Conservation (phyloP, 2,888 invertebrate genomes). For the Apocheima hispidaria region DNA sequence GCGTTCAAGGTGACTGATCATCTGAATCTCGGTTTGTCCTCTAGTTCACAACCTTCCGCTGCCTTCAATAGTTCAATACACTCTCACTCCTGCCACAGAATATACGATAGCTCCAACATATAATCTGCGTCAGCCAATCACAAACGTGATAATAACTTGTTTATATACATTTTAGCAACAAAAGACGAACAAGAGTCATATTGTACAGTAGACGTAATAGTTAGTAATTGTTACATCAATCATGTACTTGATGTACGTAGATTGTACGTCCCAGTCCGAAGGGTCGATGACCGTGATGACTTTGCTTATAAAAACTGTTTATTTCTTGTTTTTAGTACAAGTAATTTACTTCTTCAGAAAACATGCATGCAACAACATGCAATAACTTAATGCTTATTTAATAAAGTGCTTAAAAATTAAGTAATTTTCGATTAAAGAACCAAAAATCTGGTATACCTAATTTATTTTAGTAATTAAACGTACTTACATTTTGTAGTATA, state of each 20-base stretch:
- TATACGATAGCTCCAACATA: neutral
- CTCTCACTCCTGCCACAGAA: neutral
- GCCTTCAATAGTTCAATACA: conserved; percentile 2
- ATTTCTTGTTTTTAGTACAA: neutral
- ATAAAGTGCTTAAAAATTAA: too few relatives aligned
- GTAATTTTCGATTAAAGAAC: too few relatives aligned
- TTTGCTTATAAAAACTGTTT: conserved; percentile 13
- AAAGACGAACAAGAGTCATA: conserved; percentile 10
- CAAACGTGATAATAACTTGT: conserved; percentile 3
- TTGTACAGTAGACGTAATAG: conserved; percentile 6
- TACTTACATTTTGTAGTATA: too few relatives aligned
- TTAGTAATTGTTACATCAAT: conserved; percentile 11
- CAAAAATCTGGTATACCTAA: too few relatives aligned
- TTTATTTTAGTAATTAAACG: too few relatives aligned
- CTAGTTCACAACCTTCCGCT: neutral
- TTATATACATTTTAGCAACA: conserved; percentile 15
- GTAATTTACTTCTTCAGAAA: neutral
- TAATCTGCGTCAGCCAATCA: conserved; percentile 2
- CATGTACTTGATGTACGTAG: neutral
- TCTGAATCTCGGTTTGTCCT: neutral
- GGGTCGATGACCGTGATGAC: conserved; percentile 23
- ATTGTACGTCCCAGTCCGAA: neutral
- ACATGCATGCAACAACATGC: too few relatives aligned
- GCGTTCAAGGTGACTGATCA: neutral
- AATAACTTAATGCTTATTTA: neutral